phyloP scores from a whole-genome alignment of 2,113 vertebrate genomes.

The Sporophila hypoxantha region DNA sequence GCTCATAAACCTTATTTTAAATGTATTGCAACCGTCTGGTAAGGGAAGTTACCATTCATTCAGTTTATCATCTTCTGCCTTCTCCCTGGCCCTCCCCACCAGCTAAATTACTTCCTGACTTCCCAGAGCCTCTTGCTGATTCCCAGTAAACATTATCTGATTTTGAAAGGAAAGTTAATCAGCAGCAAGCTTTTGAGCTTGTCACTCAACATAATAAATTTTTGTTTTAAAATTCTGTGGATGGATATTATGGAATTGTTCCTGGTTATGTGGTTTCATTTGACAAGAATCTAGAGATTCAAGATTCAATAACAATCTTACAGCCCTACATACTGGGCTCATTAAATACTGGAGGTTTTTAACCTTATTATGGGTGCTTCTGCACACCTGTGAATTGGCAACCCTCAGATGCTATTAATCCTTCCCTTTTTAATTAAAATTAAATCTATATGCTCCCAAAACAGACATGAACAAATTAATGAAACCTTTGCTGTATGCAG shows the following conservation, averaged over 20 bases:
- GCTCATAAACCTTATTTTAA: background rate
- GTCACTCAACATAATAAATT: background rate
- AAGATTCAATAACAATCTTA: background rate
- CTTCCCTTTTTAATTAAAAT: background rate
- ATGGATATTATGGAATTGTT: background rate
- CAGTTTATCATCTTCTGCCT: background rate
- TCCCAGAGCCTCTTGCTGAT: background rate
- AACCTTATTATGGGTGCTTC: background rate
- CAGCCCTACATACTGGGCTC: background rate
- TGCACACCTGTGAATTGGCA: background rate
- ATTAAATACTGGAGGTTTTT: background rate
- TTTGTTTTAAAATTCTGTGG: background rate
- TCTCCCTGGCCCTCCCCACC: background rate
- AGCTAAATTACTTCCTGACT: background rate
- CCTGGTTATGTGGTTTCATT: background rate
- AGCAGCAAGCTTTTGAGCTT: background rate
- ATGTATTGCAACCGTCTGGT: background rate
- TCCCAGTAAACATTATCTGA: background rate
- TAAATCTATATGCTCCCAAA: background rate
- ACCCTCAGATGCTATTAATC: background rate
- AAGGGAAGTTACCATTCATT: background rate
- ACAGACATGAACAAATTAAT: background rate
- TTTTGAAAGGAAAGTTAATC: conserved; percentile 1
- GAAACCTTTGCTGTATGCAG: background rate
- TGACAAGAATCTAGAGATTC: background rate